Evolutionary conservation across 2,797 vertebrate genomes (phyloP), one percentile per base, ranked within the genome.

Genomic region (Echeneis naucrates): DNA sequence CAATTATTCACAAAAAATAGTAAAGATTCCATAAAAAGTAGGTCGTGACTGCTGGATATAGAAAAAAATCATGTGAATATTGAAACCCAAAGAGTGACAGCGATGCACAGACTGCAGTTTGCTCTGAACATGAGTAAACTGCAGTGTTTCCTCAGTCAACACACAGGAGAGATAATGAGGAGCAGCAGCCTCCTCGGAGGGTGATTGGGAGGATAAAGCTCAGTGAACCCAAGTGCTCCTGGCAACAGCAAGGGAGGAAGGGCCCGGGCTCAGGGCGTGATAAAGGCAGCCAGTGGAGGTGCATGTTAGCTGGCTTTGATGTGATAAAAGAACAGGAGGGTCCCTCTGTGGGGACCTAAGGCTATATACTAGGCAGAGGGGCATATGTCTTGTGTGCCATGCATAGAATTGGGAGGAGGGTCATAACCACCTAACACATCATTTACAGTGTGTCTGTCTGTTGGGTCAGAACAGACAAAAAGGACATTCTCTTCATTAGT

Each of bases 1-100:
- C 48, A 85, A 88, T 91, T 87, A 91, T 90, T 92, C 69, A 89
- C 74, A 88, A 79, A 81, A 77, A 81, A 84, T 69, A 62, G 82
- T 83, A 82, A 87, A 88, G 77, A 80, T 86, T 85, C 85, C 70
- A 84, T 87, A 86, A 86, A n/a, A 91, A 88, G 73, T 81, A 24
- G 84, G 82, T 57, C 82, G 77, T 54, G 68, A 81, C 60, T 78
- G 76, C 26, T 10, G 71, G 57, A 77, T 65, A 68, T 50, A 79
- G 67, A 59, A 68, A 77, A 68, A 81, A 79, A 76, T 65, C n/a
- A 87, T 89, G 77, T 81, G 77, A 91, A 91, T 84, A 78, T 88
- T 87, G 77, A 69, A 87, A 86, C 75, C 11, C 32, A 17, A 47
- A 12, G 52, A 32, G 55, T 63, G n/a, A 69, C 4, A 7, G 19